Base-by-base conservation (phyloP, 2,888 invertebrate genomes). In the Chesias legatella region DNA sequence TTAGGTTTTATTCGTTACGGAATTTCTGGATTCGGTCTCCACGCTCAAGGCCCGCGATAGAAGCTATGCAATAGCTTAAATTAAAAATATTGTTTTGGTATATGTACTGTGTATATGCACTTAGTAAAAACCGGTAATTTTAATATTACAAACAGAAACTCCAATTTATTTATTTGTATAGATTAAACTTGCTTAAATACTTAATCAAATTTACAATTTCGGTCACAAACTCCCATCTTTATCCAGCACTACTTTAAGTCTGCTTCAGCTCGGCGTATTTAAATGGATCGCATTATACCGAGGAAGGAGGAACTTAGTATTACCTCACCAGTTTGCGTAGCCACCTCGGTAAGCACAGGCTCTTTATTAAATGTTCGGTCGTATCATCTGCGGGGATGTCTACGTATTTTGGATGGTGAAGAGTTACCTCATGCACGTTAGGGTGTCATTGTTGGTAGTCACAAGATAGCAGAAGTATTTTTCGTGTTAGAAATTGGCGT, bases 231-330 rank as follows among this genome's bases (percentile, higher is more conserved):
- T 17, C 13, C 2, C 13, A 3, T 3, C 13, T 17, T n/a, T 2
- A 17, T 17, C 2, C 13, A 17, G 2, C 13, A 17, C 5, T 17
- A 17, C 3, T 2, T 17, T 34, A 10, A 17, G 27, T 23, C 31
- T 8, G 6, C 31, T 23, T 29, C 22, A 25, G 43, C 25, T 43
- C 35, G 9, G 10, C 27, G 30, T 38, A 43, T 38, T 43, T 46
- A 48, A 48, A 48, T 51, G 41, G 48, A 51, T 51, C 48, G 41
- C 41, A 43, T 45, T 48, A 51, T 48, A 44, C 35, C 22, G 26
- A 35, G 44, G 26, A 39, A 31, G 33, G 26, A 21, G 36, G 36
- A 43, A 45, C 42, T 42, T 28, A 34, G 21, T 13, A 7, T 9
- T 11, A 10, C 49, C 45, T n/a, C 20, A n/a, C 49, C 45, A 45